Evolutionary conservation across 2,888 invertebrate genomes (phyloP).

Genomic region (Liodrosophila aerea): DNA sequence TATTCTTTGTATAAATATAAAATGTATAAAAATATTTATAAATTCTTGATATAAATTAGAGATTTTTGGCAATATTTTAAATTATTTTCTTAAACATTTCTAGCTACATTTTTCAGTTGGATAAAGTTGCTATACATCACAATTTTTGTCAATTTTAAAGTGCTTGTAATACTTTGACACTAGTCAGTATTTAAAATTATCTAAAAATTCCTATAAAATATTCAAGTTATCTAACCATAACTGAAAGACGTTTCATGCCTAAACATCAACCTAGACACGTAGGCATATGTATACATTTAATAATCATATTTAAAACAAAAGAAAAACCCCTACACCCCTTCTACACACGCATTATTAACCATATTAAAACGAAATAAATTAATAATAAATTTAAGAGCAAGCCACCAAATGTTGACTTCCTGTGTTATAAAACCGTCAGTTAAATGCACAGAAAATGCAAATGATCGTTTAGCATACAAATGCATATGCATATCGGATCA

Average conservation of each 20-base stretch:
- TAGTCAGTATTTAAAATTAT: too few species aligned
- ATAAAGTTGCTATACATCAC: too few species aligned
- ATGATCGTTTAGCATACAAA: conserved; percentile 26
- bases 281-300: conserved; percentile 1
- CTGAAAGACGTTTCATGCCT: too few species aligned
- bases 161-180: too few species aligned
- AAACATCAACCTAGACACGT: not conserved
- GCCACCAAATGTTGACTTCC: conserved; percentile 27
- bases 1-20: too few species aligned
- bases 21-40: too few species aligned
- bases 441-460: conserved; percentile 31
- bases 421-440: conserved; percentile 25
- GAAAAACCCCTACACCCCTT: conserved; percentile 2
- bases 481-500: conserved; percentile 28
- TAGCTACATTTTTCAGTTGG: too few species aligned
- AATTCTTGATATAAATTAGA: too few species aligned
- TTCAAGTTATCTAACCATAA: not conserved
- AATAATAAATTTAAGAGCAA: conserved; percentile 9
- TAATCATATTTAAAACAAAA: conserved; percentile 8
- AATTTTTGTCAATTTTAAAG: too few species aligned
- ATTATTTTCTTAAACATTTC: too few species aligned
- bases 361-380: not conserved
- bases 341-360: conserved; percentile 13
- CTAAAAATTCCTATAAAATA: too few species aligned
- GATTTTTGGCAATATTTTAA: too few species aligned